Evolutionary conservation across 2,797 vertebrate genomes (phyloP).

Genomic region (Danio jaintianensis): DNA sequence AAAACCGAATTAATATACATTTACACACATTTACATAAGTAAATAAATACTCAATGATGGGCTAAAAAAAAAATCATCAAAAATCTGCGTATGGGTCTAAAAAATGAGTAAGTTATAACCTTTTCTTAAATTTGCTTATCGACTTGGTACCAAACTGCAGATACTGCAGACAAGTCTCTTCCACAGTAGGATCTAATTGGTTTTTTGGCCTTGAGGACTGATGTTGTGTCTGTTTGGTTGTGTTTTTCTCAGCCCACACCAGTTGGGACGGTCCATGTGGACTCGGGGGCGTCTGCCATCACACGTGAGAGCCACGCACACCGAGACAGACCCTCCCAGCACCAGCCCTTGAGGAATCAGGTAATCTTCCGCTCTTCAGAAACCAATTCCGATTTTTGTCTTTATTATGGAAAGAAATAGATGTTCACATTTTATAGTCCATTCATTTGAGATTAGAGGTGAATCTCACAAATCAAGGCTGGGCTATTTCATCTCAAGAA

Average conservation of each 20-base stretch:
- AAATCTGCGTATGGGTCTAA: too few relatives aligned
- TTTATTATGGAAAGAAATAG: neutral
- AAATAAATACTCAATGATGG: too few relatives aligned
- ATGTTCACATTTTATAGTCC: neutral
- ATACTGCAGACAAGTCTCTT: too few relatives aligned
- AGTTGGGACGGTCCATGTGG: conserved; percentile 93
- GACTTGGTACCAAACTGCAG: too few relatives aligned
- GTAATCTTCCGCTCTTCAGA: conserved; percentile 71
- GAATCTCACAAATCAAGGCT: neutral
- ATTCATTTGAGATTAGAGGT: neutral
- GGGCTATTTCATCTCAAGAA: conserved; percentile 13
- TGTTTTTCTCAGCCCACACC: conserved; percentile 88
- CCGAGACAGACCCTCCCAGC: conserved; percentile 90
- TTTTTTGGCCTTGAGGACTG: neutral
- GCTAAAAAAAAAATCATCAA: too few relatives aligned
- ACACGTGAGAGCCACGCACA: conserved; percentile 92
- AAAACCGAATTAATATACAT: too few relatives aligned
- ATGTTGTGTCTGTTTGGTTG: conserved; percentile 28
- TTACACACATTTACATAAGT: too few relatives aligned
- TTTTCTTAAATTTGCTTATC: too few relatives aligned
- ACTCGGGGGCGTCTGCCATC: conserved; percentile 91
- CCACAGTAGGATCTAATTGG: neutral
- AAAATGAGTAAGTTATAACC: too few relatives aligned
- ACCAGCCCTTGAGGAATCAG: conserved; percentile 93
- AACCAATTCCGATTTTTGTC: too few relatives aligned